Conservation (phyloP, 23 tunicate genomes). For the Botrylloides violaceus region DNA sequence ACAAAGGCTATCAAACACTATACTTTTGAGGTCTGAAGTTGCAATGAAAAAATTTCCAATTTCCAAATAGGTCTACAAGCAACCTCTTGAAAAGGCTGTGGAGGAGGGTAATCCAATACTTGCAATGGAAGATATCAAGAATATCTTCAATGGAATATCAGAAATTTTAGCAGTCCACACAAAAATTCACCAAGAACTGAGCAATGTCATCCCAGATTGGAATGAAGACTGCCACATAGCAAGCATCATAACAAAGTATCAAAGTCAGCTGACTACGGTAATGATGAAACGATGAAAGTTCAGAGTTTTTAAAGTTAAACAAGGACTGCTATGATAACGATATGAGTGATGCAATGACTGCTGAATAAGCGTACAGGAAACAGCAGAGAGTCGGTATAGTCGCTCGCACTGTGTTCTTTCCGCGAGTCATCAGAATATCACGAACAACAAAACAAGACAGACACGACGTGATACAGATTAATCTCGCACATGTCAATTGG, state of each 20-base stretch:
- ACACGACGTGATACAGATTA: no score
- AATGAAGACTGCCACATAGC: slow-evolving; percentile 80
- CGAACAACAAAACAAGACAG: no score
- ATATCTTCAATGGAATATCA: slow-evolving; percentile 60
- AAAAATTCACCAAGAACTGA: slow-evolving; percentile 59
- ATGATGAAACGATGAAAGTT: no score
- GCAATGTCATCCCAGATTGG: slow-evolving; percentile 68
- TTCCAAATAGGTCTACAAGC: slow-evolving; percentile 79
- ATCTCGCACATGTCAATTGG: no score
- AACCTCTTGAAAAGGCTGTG: slow-evolving; percentile 67
- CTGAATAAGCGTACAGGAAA: background rate
- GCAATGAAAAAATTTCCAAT: no score
- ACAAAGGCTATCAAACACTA: no score
- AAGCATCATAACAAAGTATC: slow-evolving; percentile 60
- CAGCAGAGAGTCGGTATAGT: background rate
- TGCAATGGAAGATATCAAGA: slow-evolving; percentile 56
- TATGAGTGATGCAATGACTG: background rate
- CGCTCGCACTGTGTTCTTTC: no score
- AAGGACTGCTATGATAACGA: no score
- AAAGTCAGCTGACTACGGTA: slow-evolving; percentile 60
- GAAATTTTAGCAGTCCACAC: slow-evolving; percentile 49
- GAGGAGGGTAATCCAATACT: slow-evolving; percentile 48
- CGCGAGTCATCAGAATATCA: no score
- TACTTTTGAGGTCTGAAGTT: no score
- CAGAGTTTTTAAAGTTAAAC: no score